Conservation (phyloP, 2,888 invertebrate genomes). For the Chloroclystis v-ata region DNA sequence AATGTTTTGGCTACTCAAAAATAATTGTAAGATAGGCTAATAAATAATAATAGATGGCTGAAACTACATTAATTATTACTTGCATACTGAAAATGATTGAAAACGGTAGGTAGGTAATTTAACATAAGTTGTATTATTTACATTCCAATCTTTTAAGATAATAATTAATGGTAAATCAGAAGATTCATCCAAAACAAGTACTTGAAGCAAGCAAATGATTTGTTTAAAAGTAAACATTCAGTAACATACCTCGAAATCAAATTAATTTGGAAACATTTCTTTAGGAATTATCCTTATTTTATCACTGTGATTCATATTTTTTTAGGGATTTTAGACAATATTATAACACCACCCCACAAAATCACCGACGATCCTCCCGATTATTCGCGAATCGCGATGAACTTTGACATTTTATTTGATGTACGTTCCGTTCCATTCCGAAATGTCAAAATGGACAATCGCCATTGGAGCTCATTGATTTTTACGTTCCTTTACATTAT, state of each 20-base stretch:
- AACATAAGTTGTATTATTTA: too few relatives aligned
- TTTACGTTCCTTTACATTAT: constrained; percentile 32
- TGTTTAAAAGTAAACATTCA: background rate
- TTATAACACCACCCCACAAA: constrained; percentile 35
- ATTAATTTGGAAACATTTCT: constrained; percentile 15
- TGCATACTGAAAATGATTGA: too few relatives aligned
- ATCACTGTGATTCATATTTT: constrained; percentile 26
- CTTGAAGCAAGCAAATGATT: too few relatives aligned
- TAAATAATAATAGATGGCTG: too few relatives aligned
- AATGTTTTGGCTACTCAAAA: too few relatives aligned
- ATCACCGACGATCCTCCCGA: constrained; percentile 17
- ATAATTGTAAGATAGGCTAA: too few relatives aligned
- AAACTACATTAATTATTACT: too few relatives aligned
- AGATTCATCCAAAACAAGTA: background rate
- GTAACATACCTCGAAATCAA: constrained; percentile 15
- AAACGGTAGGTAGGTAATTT: too few relatives aligned
- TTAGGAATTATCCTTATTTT: constrained; percentile 9
- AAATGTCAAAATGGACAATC: constrained; percentile 49
- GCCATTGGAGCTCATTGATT: constrained; percentile 40
- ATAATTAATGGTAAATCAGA: too few relatives aligned
- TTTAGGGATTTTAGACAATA: constrained; percentile 34
- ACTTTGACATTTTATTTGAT: constrained; percentile 68
- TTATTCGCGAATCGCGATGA: constrained; percentile 42
- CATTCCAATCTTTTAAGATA: too few relatives aligned
- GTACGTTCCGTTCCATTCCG: constrained; percentile 22